These are phyloP conservation scores for Poecile atricapillus DNA, from an alignment of 2,113 vertebrate species.

Conservation along the genomic window DNA sequence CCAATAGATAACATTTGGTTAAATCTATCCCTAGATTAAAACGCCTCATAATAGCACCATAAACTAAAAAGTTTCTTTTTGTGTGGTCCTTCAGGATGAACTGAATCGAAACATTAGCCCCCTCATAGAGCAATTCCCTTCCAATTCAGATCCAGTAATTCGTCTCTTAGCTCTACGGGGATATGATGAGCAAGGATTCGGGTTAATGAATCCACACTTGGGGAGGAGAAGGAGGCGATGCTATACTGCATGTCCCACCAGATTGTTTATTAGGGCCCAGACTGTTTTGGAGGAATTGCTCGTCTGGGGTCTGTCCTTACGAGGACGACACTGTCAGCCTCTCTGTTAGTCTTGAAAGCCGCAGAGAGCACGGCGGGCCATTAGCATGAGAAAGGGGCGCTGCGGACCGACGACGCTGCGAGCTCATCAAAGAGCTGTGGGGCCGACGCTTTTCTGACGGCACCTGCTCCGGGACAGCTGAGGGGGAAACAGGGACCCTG, in stretches of 20 bases:
- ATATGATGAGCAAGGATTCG: slow-evolving; percentile 61
- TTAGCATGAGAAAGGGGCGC: slow-evolving; percentile 70
- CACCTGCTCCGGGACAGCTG: background rate
- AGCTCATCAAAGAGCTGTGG: slow-evolving; percentile 34
- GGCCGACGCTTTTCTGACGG: slow-evolving; percentile 27
- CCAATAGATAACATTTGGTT: slow-evolving; percentile 79
- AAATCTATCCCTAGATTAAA: slow-evolving; percentile 73
- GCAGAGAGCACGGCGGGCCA: background rate
- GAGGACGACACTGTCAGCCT: slow-evolving; percentile 1
- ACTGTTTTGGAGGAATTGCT: slow-evolving; percentile 46
- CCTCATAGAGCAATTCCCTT: slow-evolving; percentile 54
- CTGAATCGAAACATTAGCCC: slow-evolving; percentile 74
- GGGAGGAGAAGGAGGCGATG: slow-evolving; percentile 51
- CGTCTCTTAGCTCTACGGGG: slow-evolving; percentile 51
- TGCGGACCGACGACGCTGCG: background rate
- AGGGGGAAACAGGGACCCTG: background rate
- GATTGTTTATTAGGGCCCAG: slow-evolving; percentile 49
- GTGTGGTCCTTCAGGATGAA: slow-evolving; percentile 76
- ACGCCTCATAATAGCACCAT: slow-evolving; percentile 63
- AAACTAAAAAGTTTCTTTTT: slow-evolving; percentile 75
- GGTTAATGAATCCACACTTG: slow-evolving; percentile 77
- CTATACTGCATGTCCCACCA: slow-evolving; percentile 46
- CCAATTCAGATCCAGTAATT: slow-evolving; percentile 52
- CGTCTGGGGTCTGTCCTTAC: background rate
- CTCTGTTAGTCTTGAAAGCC: slow-evolving; percentile 53